These are phyloP conservation scores for Limnephilus auricula DNA, from an alignment of 2,888 invertebrate species.

Conservation along the genomic window DNA sequence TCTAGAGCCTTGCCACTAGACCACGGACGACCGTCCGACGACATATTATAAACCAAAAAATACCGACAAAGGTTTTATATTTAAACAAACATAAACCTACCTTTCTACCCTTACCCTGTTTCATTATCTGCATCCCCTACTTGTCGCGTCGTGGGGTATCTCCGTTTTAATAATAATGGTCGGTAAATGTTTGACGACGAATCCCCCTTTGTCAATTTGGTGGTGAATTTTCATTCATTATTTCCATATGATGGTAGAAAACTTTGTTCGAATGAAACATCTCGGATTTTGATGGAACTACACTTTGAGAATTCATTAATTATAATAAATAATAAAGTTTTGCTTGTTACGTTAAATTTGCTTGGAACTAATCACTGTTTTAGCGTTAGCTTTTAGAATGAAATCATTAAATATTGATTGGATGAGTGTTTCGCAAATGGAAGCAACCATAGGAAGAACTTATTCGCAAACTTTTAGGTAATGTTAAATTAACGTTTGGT, in stretches of 20 bases:
- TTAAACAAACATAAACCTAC: neutral
- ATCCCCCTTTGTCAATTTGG: conserved; percentile 46
- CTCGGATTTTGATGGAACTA: neutral
- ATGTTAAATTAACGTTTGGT: no score
- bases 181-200: conserved; percentile 65
- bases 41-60: neutral
- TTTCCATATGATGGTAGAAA: neutral
- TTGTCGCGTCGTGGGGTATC: conserved; percentile 29
- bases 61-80: neutral
- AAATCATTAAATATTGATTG: neutral
- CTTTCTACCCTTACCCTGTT: neutral
- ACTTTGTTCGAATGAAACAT: neutral
- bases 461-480: no score
- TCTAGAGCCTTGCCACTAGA: no score
- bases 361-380: neutral
- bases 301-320: neutral
- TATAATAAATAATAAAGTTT: no score
- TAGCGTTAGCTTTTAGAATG: neutral
- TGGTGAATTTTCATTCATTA: conserved; percentile 36
- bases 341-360: neutral
- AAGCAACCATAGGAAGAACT: no score
- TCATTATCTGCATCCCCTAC: neutral
- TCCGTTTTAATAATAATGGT: conserved; percentile 66
- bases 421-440: no score
- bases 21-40: no score